A percentile compares a stretch with the other conserved stretches of the same genome.
Evolutionary conservation across 2,888 invertebrate species (phyloP).

Genomic region (Eumerus sabulonum): DNA sequence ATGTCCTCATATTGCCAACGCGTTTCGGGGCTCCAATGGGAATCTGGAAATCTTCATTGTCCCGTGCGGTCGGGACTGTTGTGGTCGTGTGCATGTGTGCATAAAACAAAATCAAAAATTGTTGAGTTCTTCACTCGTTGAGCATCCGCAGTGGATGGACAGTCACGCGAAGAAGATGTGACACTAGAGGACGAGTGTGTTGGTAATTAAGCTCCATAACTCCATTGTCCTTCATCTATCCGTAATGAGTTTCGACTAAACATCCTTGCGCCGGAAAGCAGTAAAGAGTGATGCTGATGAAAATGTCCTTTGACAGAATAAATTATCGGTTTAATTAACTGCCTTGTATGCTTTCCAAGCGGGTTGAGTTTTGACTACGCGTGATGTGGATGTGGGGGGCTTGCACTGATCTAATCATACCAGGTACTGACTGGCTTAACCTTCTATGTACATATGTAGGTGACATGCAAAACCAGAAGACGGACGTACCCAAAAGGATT

Average conservation of each 20-base stretch:
- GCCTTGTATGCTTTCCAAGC: neutral
- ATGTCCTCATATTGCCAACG: constrained; percentile 8
- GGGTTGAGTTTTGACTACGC: no score
- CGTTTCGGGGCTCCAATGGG: constrained; percentile 34
- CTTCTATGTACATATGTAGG: constrained; percentile 11
- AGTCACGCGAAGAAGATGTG: constrained; percentile 17
- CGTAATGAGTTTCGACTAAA: constrained; percentile 18
- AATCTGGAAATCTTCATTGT: constrained; percentile 49
- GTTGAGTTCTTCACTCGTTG: neutral
- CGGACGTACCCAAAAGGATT: no score
- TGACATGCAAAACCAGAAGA: neutral
- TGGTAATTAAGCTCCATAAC: constrained; percentile 58
- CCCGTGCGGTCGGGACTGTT: constrained; percentile 50
- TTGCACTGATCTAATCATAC: constrained; percentile 20
- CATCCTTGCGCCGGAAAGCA: neutral
- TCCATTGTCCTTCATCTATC: neutral
- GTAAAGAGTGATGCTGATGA: constrained; percentile 36
- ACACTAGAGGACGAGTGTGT: constrained; percentile 39
- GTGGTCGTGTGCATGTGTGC: constrained; percentile 31
- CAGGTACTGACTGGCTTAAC: constrained; percentile 48
- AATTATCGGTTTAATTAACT: constrained; percentile 64
- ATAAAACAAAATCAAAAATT: constrained; percentile 39
- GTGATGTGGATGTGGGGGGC: no score
- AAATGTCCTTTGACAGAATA: constrained; percentile 62
- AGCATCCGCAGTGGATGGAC: constrained; percentile 44